Base-by-base conservation (phyloP, 2,113 vertebrate species). In the Prunella fulvescens region DNA sequence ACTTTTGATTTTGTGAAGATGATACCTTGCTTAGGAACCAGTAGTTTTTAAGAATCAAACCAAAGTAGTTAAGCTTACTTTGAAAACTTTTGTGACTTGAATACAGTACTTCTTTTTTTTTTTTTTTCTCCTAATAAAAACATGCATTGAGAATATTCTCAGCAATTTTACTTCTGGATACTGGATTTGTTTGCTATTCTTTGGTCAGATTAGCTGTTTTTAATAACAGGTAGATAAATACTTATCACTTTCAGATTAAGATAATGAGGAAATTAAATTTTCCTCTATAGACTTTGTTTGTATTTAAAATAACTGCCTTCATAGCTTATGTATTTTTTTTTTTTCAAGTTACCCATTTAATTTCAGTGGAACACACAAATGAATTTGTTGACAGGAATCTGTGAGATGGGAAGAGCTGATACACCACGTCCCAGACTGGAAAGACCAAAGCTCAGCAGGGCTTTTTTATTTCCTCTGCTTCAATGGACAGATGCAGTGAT, bases 211-310 rank as follows among this genome's bases (percentile, higher is more conserved):
- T 78, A 83, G 42, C 56, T 78, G 37, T 15, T 95, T 86, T 90
- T 88, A 95, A 74, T 92, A 92, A 60, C 14, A 78, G 33, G 64
- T 92, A 81, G 86, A 83, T 57, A 90, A 95, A 92, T 81, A 45
- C 29, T 77, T 90, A 76, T 13, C 10, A 0, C 25, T 93, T 78
- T 79, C 50, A 88, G 58, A 83, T 69, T 82, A 77, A 86, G 74
- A 80, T 81, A 88, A 95, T 73, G 67, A 82, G 76, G 88, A 92
- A 95, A 95, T 94, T 39, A 92, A 66, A 81, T 90, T 92, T 90
- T 90, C 23, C 17, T 88, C 35, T 70, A 7, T 78, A 67, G 56
- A 51, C 50, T 82, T 81, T 42, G 19, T 64, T 95, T 90, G 44
- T 91, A 58, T 73, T 74, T 81, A 20, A 93, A 96, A 85, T 37